Evolutionary conservation across 2,888 invertebrate species (phyloP), one percentile per base, ranked within the genome.

Genomic region (Sturmia bella): DNA sequence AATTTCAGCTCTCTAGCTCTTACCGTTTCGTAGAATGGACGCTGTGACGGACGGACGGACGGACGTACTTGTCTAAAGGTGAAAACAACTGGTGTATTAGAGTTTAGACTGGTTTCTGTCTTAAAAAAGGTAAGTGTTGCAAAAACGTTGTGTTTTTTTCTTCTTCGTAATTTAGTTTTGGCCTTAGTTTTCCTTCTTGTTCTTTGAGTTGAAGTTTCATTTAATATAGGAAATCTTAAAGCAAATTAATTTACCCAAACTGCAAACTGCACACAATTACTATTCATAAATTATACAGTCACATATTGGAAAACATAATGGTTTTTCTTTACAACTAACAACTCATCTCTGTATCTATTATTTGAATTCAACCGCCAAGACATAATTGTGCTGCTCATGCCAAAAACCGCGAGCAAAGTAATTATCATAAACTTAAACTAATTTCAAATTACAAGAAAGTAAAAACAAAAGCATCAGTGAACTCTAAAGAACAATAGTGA

Each of bases 361-460:
- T 68, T 52, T 24, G 7, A 32, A 48, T n/a, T 15, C 7, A 76
- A 73, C 56, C 77, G 45, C 77, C 63, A 73, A 64, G 24, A 77
- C 80, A 80, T 72, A 76, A 76, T 57, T 69, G 77, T 48, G 37
- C 19, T 69, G 59, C 82, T 78, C 77, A 57, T 74, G 82, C 82
- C 82, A 82, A 68, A 78, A 82, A 82, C 82, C 77, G 82, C 82
- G 82, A 74, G 69, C 74, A 82, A 82, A 82, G 78, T 78, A 74
- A 78, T 82, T 82, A 82, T 82, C 82, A 78, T 82, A 74, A 77
- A 78, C 64, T 74, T 70, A 45, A 56, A 64, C 50, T 77, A 57
- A 64, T 72, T 79, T 48, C 11, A 43, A 68, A 72, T 56, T 45
- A 43, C 54, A 73, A 73, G 56, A 68, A 41, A 41, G 37, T 45